Evolutionary conservation across 1,140 invertebrate genomes (phyloP).

Genomic region (Scylla paramamosain): DNA sequence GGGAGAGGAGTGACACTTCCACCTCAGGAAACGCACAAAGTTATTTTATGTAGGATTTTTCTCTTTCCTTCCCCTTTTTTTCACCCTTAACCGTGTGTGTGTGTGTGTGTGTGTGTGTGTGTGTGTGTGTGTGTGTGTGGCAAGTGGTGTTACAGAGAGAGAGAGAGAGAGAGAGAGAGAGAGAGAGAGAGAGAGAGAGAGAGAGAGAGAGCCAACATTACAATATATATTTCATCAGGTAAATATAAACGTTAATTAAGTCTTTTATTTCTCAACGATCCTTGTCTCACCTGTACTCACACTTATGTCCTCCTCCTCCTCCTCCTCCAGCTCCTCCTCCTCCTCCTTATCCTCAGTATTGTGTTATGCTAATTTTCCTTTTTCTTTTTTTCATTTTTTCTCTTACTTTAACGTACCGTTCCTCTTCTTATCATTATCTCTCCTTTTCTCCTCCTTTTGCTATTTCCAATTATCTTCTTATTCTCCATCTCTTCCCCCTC

Average conservation of each 20-base stretch:
- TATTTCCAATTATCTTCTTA: no score
- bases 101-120: not conserved
- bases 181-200: slow-evolving; percentile 20
- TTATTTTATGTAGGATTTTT: not conserved
- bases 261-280: not conserved
- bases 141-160: not conserved
- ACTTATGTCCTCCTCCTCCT: not conserved
- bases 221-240: slow-evolving; percentile 1
- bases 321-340: not conserved
- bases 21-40: not conserved
- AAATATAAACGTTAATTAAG: not conserved
- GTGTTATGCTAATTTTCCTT: no score
- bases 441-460: not conserved
- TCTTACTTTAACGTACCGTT: not conserved
- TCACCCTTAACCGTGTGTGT: not conserved
- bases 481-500: no score
- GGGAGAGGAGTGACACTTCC: not conserved
- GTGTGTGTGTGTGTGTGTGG: no score
- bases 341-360: not conserved
- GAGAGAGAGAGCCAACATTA: not conserved
- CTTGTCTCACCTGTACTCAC: slow-evolving; percentile 5
- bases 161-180: slow-evolving; percentile 20
- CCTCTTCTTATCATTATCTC: not conserved
- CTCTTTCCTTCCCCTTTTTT: not conserved
- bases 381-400: no score